Conservation (phyloP, 2,113 vertebrate species). For the Crypturellus undulatus region DNA sequence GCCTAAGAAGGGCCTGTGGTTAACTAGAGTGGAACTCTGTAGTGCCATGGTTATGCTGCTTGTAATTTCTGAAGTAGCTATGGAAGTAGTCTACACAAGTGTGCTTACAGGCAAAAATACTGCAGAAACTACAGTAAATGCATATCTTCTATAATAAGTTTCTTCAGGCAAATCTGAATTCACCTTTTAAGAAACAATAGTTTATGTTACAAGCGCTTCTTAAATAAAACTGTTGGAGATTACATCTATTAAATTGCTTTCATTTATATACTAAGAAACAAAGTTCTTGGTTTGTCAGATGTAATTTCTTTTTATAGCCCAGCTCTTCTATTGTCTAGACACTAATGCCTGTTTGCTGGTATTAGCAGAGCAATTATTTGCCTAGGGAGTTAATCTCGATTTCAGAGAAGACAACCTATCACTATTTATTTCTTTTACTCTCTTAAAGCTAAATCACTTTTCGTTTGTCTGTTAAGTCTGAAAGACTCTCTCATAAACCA, state of each 20-base stretch:
- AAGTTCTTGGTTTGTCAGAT: background rate
- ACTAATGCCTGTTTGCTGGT: background rate
- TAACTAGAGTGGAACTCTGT: conserved; percentile 11
- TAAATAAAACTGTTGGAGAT: background rate
- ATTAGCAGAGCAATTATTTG: background rate
- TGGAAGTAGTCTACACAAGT: background rate
- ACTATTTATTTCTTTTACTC: background rate
- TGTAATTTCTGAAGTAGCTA: conserved; percentile 48
- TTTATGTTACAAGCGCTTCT: background rate
- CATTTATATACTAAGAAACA: background rate
- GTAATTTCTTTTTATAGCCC: background rate
- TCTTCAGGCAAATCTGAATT: background rate
- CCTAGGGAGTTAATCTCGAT: background rate
- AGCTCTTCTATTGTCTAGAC: background rate
- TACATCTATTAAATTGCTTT: background rate
- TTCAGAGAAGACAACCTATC: background rate
- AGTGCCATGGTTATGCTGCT: conserved; percentile 1
- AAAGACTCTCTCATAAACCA: background rate
- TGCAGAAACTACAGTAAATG: background rate
- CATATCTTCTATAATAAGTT: background rate
- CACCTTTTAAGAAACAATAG: background rate
- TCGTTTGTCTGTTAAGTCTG: background rate
- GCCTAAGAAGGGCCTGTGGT: background rate
- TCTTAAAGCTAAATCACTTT: background rate
- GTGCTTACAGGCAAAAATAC: background rate